Percentiles rank a stretch among this genome's conserved stretches.
phyloP scores from a whole-genome alignment of 1,140 invertebrate species.

The Euborellia annulipes region DNA sequence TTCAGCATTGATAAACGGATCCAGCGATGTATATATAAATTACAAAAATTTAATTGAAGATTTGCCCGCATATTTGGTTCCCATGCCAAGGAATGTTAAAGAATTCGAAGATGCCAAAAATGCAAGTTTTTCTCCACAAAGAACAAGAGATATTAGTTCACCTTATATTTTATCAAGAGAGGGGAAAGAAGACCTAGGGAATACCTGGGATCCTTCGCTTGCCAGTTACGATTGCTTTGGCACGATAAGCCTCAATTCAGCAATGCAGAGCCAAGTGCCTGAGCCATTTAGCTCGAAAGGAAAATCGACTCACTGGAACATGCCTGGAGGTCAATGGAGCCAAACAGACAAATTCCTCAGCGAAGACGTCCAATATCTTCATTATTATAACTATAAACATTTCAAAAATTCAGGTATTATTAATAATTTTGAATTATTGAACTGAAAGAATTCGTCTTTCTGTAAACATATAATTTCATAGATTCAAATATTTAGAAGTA shows the following conservation, averaged over 20 bases:
- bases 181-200: slow-evolving; percentile 16
- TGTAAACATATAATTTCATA: too few relatives aligned
- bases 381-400: slow-evolving; percentile 24
- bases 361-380: slow-evolving; percentile 41
- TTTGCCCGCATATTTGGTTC: slow-evolving; percentile 19
- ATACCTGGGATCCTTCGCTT: slow-evolving; percentile 32
- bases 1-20: too few relatives aligned
- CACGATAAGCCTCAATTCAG: slow-evolving; percentile 44
- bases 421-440: too few relatives aligned
- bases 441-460: too few relatives aligned
- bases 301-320: slow-evolving; percentile 42
- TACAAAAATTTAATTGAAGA: too few relatives aligned
- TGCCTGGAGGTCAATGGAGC: slow-evolving; percentile 54
- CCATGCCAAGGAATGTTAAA: slow-evolving; percentile 36
- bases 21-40: too few relatives aligned
- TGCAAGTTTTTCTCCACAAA: slow-evolving; percentile 40
- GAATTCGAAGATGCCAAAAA: slow-evolving; percentile 31
- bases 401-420: too few relatives aligned
- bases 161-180: slow-evolving; percentile 33
- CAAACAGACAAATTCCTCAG: slow-evolving; percentile 50
- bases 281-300: slow-evolving; percentile 43
- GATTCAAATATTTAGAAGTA: too few relatives aligned
- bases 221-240: slow-evolving; percentile 53
- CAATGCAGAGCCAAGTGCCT: slow-evolving; percentile 58
- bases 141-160: slow-evolving; percentile 39